Evolutionary conservation across 2,888 invertebrate genomes (phyloP).

Genomic region (Zaprionus obscuricornis): DNA sequence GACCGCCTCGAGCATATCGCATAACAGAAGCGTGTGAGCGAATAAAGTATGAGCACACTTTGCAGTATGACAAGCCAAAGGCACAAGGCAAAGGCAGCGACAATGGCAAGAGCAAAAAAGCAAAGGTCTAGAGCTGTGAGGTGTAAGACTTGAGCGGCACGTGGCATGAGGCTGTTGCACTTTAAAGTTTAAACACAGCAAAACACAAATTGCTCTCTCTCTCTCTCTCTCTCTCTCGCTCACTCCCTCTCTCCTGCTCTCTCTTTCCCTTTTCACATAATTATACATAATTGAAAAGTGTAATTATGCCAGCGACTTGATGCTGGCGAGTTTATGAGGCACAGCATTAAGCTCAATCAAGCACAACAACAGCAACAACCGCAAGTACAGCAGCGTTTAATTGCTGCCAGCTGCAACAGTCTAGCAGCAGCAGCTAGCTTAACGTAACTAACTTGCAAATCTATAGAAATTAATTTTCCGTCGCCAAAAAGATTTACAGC

Average conservation of each 20-base stretch:
- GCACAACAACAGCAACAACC: conserved; percentile 37
- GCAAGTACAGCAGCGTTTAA: conserved; percentile 47
- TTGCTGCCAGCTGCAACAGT: conserved; percentile 48
- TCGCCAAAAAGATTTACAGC: no score
- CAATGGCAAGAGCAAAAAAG: no score
- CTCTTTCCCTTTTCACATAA: no score
- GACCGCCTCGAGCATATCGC: conserved; percentile 51
- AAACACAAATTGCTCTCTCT: conserved; percentile 60
- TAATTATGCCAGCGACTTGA: conserved; percentile 55
- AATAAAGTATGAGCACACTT: conserved; percentile 2
- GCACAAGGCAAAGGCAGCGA: conserved; percentile 10
- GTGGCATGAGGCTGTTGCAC: conserved; percentile 42
- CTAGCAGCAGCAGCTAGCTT: conserved; percentile 1
- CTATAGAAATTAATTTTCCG: no score
- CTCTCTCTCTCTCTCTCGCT: no score
- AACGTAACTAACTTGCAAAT: no score
- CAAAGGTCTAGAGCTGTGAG: no score
- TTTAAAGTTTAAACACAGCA: conserved; percentile 65
- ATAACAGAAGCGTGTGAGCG: conserved; percentile 40
- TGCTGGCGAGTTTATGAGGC: conserved; percentile 58
- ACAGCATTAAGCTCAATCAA: conserved; percentile 58
- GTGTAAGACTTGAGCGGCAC: neutral
- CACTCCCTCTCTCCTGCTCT: no score
- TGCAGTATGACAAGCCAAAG: no score
- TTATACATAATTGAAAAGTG: conserved; percentile 75